Conservation (phyloP, 2,888 invertebrate genomes). For the Pterobdella sp. region DNA sequence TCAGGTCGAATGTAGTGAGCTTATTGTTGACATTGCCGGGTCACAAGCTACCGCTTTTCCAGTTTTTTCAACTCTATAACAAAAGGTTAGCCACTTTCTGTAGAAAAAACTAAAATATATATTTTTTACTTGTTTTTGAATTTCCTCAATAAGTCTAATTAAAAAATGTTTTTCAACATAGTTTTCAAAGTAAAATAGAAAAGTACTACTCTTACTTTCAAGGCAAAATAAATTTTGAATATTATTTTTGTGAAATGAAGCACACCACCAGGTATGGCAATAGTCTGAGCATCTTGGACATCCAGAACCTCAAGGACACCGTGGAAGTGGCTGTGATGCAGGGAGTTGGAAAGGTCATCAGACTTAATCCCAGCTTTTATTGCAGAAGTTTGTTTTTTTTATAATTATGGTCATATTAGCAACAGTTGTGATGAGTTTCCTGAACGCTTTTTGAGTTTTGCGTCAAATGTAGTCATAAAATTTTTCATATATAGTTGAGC, state of each 20-base stretch:
- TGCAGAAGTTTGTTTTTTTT: background rate
- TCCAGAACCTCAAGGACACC: slow-evolving; percentile 63
- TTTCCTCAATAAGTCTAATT: no score
- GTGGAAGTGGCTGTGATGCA: slow-evolving; percentile 65
- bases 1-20: slow-evolving; percentile 65
- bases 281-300: slow-evolving; percentile 56
- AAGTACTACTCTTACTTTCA: no score
- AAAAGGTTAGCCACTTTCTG: slow-evolving; percentile 57
- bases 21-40: slow-evolving; percentile 69
- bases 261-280: slow-evolving; percentile 60
- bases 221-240: no score
- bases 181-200: no score
- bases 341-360: slow-evolving; percentile 61
- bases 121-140: no score
- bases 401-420: background rate
- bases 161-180: no score
- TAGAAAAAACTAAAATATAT: no score
- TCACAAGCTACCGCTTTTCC: slow-evolving; percentile 67
- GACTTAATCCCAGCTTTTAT: slow-evolving; percentile 41
- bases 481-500: no score
- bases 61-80: slow-evolving; percentile 74
- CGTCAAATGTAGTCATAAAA: no score
- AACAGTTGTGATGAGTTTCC: no score
- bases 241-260: no score
- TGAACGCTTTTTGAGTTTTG: no score